Evolutionary conservation across 2,113 vertebrate species (phyloP).

Genomic region (Alaudala cheleensis): DNA sequence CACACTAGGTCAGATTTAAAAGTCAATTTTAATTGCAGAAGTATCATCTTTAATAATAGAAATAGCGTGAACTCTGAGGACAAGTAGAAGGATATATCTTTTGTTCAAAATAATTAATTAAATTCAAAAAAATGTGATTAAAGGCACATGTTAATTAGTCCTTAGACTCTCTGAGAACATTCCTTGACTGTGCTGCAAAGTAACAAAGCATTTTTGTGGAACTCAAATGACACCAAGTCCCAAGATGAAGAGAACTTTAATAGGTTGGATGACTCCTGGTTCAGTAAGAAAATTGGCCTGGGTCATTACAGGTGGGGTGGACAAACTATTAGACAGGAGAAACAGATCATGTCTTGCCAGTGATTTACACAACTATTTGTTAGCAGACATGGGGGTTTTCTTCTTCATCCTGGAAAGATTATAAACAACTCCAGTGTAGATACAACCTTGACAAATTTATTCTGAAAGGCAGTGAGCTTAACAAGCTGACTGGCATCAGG

Average conservation of each 20-base stretch:
- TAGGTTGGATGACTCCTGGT: neutral
- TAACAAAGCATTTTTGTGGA: neutral
- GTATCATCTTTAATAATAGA: constrained; percentile 1
- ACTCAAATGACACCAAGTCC: neutral
- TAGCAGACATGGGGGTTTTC: neutral
- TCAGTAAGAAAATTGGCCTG: neutral
- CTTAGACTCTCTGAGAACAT: constrained; percentile 5
- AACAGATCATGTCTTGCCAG: neutral
- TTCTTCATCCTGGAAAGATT: neutral
- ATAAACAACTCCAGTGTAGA: neutral
- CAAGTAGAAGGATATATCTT: neutral
- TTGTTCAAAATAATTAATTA: constrained; percentile 5
- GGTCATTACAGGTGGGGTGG: neutral
- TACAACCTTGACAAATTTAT: constrained; percentile 25
- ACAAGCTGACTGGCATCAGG: neutral
- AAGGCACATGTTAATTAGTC: neutral
- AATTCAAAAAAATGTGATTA: constrained; percentile 26
- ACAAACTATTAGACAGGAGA: neutral
- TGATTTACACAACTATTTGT: neutral
- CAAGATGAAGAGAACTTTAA: neutral
- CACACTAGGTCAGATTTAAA: neutral
- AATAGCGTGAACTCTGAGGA: constrained; percentile 9
- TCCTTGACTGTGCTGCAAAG: neutral
- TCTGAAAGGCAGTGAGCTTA: constrained; percentile 1
- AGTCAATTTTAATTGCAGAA: constrained; percentile 2